Percentiles rank a stretch among this genome's conserved stretches.
Conservation (phyloP, 2,797 vertebrate species). For the Lithobates pipiens region DNA sequence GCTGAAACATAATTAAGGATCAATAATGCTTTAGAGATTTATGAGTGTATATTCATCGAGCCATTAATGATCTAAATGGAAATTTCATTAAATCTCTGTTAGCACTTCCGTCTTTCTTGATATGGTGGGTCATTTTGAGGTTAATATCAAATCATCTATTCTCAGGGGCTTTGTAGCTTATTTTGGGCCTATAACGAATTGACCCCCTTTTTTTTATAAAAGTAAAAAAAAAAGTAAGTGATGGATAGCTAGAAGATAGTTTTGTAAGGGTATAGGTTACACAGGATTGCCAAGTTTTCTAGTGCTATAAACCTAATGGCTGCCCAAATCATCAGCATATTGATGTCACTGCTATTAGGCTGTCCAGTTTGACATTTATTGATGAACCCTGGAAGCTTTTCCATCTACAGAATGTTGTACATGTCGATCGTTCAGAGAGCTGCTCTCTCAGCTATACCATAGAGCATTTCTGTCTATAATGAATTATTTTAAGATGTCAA, state of each 20-base stretch:
- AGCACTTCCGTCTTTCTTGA: slow-evolving; percentile 21
- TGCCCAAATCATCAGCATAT: not conserved
- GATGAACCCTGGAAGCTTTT: not conserved
- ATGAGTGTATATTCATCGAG: slow-evolving; percentile 15
- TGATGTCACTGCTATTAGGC: slow-evolving; percentile 5
- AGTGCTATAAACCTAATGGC: not conserved
- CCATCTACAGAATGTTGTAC: not conserved
- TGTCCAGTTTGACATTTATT: not conserved
- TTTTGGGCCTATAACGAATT: slow-evolving; percentile 1
- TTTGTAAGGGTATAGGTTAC: slow-evolving; percentile 1
- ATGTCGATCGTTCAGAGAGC: not conserved
- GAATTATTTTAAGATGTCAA: not conserved
- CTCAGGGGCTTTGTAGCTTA: not conserved
- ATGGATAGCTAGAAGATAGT: not conserved
- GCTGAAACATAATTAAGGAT: slow-evolving; percentile 34
- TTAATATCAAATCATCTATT: not conserved
- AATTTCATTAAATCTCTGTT: slow-evolving; percentile 17
- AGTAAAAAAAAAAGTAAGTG: not conserved
- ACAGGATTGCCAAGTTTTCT: not conserved
- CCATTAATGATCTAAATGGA: slow-evolving; percentile 33
- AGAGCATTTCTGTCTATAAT: not conserved
- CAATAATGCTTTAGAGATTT: slow-evolving; percentile 44
- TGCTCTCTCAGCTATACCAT: not conserved
- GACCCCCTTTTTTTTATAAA: not conserved
- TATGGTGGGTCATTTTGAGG: slow-evolving; percentile 10